phyloP scores from a whole-genome alignment of 2,888 invertebrate species.

The Gortyna flavago region DNA sequence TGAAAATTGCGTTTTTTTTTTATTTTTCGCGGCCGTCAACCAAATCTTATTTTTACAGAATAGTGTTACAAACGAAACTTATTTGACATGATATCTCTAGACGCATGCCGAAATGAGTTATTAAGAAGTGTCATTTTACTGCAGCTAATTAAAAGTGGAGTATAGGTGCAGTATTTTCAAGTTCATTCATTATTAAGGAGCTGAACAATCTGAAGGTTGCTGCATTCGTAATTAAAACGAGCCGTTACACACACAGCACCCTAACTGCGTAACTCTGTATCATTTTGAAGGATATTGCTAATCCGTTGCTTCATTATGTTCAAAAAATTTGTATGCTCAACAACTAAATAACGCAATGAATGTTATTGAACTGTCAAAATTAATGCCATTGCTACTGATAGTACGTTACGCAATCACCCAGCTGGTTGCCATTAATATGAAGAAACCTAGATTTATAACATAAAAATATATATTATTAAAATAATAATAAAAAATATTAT shows the following conservation, averaged over 20 bases:
- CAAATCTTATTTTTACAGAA: too few species aligned
- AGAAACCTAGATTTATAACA: neutral
- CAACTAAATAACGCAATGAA: too few species aligned
- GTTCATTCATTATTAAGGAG: neutral
- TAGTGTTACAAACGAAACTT: too few species aligned
- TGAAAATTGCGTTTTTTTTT: too few species aligned
- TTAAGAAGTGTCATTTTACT: too few species aligned
- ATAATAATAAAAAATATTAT: too few species aligned
- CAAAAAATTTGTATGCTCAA: neutral
- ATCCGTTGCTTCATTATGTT: neutral
- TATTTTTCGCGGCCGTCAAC: too few species aligned
- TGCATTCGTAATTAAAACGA: neutral
- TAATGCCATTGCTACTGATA: neutral
- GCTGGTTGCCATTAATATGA: neutral
- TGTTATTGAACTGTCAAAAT: neutral
- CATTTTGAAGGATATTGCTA: neutral
- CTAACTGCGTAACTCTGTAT: neutral
- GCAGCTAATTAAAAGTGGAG: too few species aligned
- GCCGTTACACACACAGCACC: neutral
- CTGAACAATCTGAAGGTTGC: neutral
- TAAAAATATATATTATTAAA: too few species aligned
- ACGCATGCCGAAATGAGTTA: too few species aligned
- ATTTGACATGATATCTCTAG: too few species aligned
- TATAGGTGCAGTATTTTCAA: neutral
- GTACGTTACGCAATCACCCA: neutral